These are phyloP conservation scores for Cremastobaeus sp. DNA, from an alignment of 2,888 invertebrate species.

Conservation along the genomic window DNA sequence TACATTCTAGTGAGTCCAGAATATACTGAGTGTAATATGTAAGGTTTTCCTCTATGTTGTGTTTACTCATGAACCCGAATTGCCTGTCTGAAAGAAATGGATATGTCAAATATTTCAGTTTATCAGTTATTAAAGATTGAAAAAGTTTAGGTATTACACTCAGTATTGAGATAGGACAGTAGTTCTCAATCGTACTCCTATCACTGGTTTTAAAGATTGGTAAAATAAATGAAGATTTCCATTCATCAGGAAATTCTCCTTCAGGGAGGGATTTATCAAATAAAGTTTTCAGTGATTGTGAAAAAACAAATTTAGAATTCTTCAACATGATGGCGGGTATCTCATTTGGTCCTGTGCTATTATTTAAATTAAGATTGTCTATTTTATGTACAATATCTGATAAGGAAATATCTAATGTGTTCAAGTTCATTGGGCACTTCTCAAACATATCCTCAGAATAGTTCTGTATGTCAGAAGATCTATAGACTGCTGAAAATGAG, in stretches of 20 bases:
- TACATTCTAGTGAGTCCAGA: no score
- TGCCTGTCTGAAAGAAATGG: neutral
- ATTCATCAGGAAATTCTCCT: neutral
- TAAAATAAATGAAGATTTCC: slow-evolving; percentile 5
- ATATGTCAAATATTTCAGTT: neutral
- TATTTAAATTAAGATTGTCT: neutral
- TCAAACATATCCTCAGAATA: no score
- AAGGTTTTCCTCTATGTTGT: no score
- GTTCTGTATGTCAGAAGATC: no score
- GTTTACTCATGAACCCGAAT: neutral
- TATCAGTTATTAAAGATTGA: neutral
- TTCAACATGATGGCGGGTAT: slow-evolving; percentile 1
- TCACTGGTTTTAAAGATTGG: slow-evolving; percentile 13
- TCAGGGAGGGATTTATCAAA: neutral
- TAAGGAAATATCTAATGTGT: no score
- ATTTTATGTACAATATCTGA: neutral
- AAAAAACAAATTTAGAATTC: neutral
- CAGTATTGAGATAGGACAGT: neutral
- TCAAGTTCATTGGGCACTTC: neutral
- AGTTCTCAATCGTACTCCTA: neutral
- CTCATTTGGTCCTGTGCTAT: slow-evolving; percentile 3
- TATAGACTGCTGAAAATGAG: neutral
- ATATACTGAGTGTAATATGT: no score
- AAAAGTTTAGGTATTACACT: slow-evolving; percentile 9
- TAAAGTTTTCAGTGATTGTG: neutral